Conservation (phyloP, 2,888 invertebrate genomes). For the Drosophila paramelanica region DNA sequence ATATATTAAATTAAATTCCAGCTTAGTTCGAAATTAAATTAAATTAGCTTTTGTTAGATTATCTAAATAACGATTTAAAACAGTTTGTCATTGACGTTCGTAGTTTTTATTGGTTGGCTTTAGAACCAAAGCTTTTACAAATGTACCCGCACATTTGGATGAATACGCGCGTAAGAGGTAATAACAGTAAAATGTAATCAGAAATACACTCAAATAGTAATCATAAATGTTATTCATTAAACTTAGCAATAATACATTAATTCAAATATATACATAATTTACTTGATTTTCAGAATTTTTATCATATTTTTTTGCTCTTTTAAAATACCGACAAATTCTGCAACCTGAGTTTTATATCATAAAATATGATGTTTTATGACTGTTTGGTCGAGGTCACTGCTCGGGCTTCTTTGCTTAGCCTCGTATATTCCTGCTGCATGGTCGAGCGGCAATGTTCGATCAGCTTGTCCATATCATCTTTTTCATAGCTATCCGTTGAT, state of each 20-base stretch:
- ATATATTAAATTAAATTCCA: no score
- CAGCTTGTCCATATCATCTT: slow-evolving; percentile 88
- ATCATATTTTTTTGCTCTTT: slow-evolving; percentile 25
- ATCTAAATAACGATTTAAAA: not conserved
- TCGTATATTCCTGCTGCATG: slow-evolving; percentile 89
- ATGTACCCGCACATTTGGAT: slow-evolving; percentile 6
- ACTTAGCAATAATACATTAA: slow-evolving; percentile 53
- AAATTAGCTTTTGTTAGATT: no score
- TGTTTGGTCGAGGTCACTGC: slow-evolving; percentile 62
- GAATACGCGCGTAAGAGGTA: slow-evolving; percentile 22
- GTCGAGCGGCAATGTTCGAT: slow-evolving; percentile 88
- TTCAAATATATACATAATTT: slow-evolving; percentile 37
- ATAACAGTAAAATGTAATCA: slow-evolving; percentile 48
- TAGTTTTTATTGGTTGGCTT: slow-evolving; percentile 15
- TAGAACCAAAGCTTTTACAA: slow-evolving; percentile 12
- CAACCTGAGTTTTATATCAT: slow-evolving; percentile 54
- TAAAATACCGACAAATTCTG: slow-evolving; percentile 30
- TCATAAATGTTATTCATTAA: slow-evolving; percentile 23
- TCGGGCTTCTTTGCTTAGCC: slow-evolving; percentile 85
- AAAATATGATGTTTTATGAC: slow-evolving; percentile 35
- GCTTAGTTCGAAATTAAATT: no score
- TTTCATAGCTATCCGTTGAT: slow-evolving; percentile 87
- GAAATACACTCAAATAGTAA: slow-evolving; percentile 39
- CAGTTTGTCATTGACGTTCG: not conserved
- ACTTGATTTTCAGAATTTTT: slow-evolving; percentile 32